Conservation (phyloP, 35 echinoderm and acorn worm genomes). For the Heliocidaris tuberculata region DNA sequence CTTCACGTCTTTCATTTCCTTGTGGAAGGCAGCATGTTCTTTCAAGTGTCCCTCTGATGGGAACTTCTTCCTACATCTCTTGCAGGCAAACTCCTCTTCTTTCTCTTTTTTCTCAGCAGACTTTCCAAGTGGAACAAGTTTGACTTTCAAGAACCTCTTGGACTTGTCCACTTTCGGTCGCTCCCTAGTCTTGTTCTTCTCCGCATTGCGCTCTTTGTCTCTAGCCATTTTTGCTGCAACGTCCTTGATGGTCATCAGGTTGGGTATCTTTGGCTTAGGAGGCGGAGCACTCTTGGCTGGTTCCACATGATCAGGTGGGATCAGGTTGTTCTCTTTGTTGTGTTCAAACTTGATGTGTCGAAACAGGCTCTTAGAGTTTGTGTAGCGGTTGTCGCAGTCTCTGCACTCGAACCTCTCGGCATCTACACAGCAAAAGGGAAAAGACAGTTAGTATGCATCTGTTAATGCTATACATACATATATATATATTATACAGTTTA, state of each 20-base stretch:
- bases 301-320: not conserved
- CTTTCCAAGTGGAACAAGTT: not conserved
- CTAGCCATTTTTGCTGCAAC: not conserved
- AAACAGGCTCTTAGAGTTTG: constrained; percentile 15
- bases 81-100: not conserved
- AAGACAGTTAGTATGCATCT: not conserved
- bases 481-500: too few species aligned
- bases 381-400: constrained; percentile 5
- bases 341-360: constrained; percentile 37
- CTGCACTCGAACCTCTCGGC: constrained; percentile 3
- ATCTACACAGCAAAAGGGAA: not conserved
- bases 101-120: not conserved
- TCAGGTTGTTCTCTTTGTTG: not conserved
- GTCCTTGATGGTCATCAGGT: constrained; percentile 4
- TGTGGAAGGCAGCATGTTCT: not conserved
- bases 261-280: not conserved
- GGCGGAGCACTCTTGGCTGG: not conserved
- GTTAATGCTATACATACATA: too few species aligned
- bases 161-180: not conserved
- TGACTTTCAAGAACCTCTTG: constrained; percentile 12
- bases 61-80: constrained; percentile 11
- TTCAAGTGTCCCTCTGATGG: not conserved
- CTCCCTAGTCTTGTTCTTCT: constrained; percentile 5
- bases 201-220: constrained; percentile 20
- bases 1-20: constrained; percentile 17